A percentile compares a stretch with the other conserved stretches of the same genome.
These are phyloP conservation scores for Pheosia tremula DNA, from an alignment of 2,888 invertebrate species.

Conservation along the genomic window DNA sequence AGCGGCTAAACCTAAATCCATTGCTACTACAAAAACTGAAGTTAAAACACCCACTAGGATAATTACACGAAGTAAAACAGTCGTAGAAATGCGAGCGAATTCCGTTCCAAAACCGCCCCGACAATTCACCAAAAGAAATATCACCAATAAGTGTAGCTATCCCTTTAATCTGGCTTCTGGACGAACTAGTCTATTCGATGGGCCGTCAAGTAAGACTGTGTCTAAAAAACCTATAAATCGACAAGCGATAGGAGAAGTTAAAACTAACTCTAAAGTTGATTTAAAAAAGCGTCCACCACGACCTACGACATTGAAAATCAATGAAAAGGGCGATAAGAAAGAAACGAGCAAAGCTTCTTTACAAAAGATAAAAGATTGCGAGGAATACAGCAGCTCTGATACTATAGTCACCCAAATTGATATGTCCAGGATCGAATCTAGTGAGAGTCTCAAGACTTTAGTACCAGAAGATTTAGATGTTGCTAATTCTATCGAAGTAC, in stretches of 20 bases:
- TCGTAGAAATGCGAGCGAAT: slow-evolving; percentile 70
- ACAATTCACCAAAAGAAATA: slow-evolving; percentile 61
- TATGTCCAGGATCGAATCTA: slow-evolving; percentile 77
- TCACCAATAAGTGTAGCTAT: slow-evolving; percentile 76
- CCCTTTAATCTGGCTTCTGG: slow-evolving; percentile 81
- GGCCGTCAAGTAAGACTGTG: slow-evolving; percentile 50
- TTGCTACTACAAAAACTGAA: slow-evolving; percentile 58
- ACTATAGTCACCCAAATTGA: slow-evolving; percentile 79
- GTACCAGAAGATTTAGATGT: slow-evolving; percentile 74
- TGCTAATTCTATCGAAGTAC: slow-evolving; percentile 77
- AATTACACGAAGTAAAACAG: slow-evolving; percentile 73
- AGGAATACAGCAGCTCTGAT: slow-evolving; percentile 83
- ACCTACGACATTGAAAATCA: slow-evolving; percentile 65
- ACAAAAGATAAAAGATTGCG: slow-evolving; percentile 65
- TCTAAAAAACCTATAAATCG: slow-evolving; percentile 55
- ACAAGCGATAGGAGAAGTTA: slow-evolving; percentile 67
- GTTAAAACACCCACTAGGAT: slow-evolving; percentile 59
- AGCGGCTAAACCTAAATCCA: slow-evolving; percentile 77
- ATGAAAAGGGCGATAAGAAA: slow-evolving; percentile 61
- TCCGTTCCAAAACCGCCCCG: slow-evolving; percentile 51
- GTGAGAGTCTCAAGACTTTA: slow-evolving; percentile 77
- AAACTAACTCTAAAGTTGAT: slow-evolving; percentile 55
- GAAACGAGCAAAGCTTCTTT: slow-evolving; percentile 53
- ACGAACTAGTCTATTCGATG: slow-evolving; percentile 73
- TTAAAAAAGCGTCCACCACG: slow-evolving; percentile 60